Evolutionary conservation across 2,113 vertebrate species (phyloP).

Genomic region (Syngnathus floridae): DNA sequence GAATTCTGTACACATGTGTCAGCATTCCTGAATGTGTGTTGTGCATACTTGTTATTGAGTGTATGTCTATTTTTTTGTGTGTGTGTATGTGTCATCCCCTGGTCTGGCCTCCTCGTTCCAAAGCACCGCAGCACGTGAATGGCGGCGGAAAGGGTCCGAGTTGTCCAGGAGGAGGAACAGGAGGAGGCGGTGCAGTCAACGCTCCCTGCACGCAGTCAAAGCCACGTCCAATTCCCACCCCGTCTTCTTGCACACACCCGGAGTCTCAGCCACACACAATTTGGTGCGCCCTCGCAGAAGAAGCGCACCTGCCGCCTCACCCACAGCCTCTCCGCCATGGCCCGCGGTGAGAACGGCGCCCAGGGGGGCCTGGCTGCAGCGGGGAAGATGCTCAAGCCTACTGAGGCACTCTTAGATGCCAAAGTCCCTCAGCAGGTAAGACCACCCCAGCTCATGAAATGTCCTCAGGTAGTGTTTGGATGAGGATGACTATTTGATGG

Average conservation of each 20-base stretch:
- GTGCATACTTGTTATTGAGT: slow-evolving; percentile 21
- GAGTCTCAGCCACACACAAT: slow-evolving; percentile 58
- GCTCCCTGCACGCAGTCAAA: slow-evolving; percentile 48
- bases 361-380: slow-evolving; percentile 34
- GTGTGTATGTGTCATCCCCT: slow-evolving; percentile 29
- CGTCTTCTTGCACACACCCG: slow-evolving; percentile 48
- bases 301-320: slow-evolving; percentile 56
- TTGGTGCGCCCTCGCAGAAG: slow-evolving; percentile 34
- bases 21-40: slow-evolving; percentile 33
- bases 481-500: background rate
- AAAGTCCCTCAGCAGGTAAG: slow-evolving; percentile 70
- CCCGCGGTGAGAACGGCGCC: slow-evolving; percentile 57
- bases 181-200: slow-evolving; percentile 57
- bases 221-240: slow-evolving; percentile 59
- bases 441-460: background rate
- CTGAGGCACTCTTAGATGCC: slow-evolving; percentile 51
- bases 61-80: slow-evolving; percentile 8
- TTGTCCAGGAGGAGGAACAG: slow-evolving; percentile 55
- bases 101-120: slow-evolving; percentile 51
- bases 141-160: slow-evolving; percentile 51
- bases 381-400: slow-evolving; percentile 56
- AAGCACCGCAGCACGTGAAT: slow-evolving; percentile 54
- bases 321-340: slow-evolving; percentile 65
- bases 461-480: background rate
- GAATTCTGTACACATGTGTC: slow-evolving; percentile 8